Conservation (phyloP, 1,140 invertebrate genomes). For the Mesaphorura yosii region DNA sequence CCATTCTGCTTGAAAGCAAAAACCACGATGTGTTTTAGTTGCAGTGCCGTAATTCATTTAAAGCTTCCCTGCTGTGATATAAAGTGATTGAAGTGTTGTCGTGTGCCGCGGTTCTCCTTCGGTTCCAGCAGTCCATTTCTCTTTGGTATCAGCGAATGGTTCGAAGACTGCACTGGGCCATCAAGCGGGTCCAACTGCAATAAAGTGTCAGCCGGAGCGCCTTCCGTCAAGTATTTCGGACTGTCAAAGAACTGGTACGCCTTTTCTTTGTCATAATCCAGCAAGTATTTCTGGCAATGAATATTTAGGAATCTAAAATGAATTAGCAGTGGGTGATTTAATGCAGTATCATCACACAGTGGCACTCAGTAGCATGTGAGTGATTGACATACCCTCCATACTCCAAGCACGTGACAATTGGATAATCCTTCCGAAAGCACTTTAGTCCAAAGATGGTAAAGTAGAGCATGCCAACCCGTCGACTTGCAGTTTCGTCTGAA, state of each 20-base stretch:
- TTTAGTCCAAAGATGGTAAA: conserved; percentile 51
- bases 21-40: too few species aligned
- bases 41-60: too few species aligned
- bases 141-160: too few species aligned
- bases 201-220: not conserved
- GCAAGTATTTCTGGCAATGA: conserved; percentile 28
- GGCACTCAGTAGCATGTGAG: not conserved
- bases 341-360: not conserved
- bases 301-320: conserved; percentile 19
- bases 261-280: conserved; percentile 14
- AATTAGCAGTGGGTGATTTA: conserved; percentile 1
- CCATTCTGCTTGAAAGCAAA: not conserved
- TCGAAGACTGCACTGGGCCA: not conserved
- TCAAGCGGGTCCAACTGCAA: not conserved
- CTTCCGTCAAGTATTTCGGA: conserved; percentile 8
- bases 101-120: not conserved
- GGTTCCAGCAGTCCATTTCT: not conserved
- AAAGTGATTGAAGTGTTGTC: too few species aligned
- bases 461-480: conserved; percentile 51
- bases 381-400: conserved; percentile 19
- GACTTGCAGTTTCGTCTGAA: conserved; percentile 39
- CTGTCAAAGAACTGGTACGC: conserved; percentile 30
- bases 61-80: too few species aligned
- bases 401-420: conserved; percentile 42
- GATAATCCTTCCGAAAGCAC: conserved; percentile 56